Base-by-base conservation (phyloP, 2,113 vertebrate species). In the Lophius piscatorius region DNA sequence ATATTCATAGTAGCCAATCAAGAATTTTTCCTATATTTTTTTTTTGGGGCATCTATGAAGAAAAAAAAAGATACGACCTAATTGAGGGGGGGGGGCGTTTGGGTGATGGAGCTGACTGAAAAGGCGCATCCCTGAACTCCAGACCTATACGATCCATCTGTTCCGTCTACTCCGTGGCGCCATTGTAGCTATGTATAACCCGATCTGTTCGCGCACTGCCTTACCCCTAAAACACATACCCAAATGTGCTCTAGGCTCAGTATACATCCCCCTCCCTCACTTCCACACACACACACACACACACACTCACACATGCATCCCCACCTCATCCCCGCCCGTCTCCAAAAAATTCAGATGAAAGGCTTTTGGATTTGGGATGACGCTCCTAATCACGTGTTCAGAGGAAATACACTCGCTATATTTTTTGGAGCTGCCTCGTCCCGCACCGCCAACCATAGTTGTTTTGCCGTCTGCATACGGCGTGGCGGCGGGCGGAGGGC, bases 301-400 rank as follows among this genome's bases (percentile, higher is more conserved):
- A 11, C 45, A 36, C 55, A 20, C 42, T 44, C 55, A 61, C 40
- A 69, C 63, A 81, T 66, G 73, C 34, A 80, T 61, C 66, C 36
- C 55, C 80, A 80, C 77, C 81, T 66, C 83, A 72, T 84, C 76
- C 80, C 87, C 87, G 81, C 87, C 84, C 87, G 76, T 87, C 74
- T 83, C 87, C 86, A 87, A 87, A 31, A 83, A 81, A 84, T 81
- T 86, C 64, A 89, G 83, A 87, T 90, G 89, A 89, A 90, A 90
- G 88, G 84, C 83, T 92, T 91, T 87, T 87, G 89, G 88, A 86
- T 91, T 87, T 90, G 88, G 90, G 88, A 88, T 92, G 91, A 91
- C 91, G 90, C 89, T 88, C 81, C 66, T 68, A 76, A 84, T 92
- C 91, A 92, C 91, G 91, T 92, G 91, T 82, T 84, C 90, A 76